A percentile compares a stretch with the other conserved stretches of the same genome.
These are phyloP conservation scores for Platichthys stellatus DNA, from an alignment of 2,113 vertebrate species.

Conservation along the genomic window DNA sequence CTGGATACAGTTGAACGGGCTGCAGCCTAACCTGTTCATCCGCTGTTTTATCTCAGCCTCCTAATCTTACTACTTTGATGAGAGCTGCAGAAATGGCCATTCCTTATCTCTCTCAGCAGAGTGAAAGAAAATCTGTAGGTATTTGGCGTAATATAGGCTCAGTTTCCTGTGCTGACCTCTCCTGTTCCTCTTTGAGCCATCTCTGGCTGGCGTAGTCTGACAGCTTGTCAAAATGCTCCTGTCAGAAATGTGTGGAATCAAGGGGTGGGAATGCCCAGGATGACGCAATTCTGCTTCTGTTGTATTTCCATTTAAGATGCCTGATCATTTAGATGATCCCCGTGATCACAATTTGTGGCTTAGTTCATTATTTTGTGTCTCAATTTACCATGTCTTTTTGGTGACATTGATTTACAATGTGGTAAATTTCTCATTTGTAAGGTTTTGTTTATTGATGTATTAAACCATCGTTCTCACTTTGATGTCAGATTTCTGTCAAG, in stretches of 20 bases:
- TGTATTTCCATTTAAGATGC: neutral
- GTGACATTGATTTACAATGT: neutral
- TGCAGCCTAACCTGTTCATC: slow-evolving; percentile 52
- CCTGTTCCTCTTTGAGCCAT: slow-evolving; percentile 45
- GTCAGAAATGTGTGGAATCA: slow-evolving; percentile 50
- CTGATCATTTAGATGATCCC: neutral
- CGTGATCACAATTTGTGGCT: neutral
- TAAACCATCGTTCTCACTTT: slow-evolving; percentile 1
- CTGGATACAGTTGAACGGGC: slow-evolving; percentile 50
- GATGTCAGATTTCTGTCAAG: slow-evolving; percentile 2
- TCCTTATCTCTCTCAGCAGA: slow-evolving; percentile 8
- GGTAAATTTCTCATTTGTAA: neutral
- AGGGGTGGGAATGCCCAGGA: slow-evolving; percentile 26
- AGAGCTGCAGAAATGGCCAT: neutral
- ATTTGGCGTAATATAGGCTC: slow-evolving; percentile 48
- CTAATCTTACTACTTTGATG: neutral
- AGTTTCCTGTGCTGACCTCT: slow-evolving; percentile 50
- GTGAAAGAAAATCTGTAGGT: slow-evolving; percentile 37
- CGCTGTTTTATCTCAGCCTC: slow-evolving; percentile 24
- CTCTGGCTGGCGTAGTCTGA: slow-evolving; percentile 53
- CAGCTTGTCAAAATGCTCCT: slow-evolving; percentile 66
- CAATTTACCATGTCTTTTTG: neutral
- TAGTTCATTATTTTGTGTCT: slow-evolving; percentile 6
- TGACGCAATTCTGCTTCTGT: slow-evolving; percentile 34
- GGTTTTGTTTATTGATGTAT: slow-evolving; percentile 6